Conservation (phyloP, 2,797 vertebrate species). For the Sciurus vulgaris region DNA sequence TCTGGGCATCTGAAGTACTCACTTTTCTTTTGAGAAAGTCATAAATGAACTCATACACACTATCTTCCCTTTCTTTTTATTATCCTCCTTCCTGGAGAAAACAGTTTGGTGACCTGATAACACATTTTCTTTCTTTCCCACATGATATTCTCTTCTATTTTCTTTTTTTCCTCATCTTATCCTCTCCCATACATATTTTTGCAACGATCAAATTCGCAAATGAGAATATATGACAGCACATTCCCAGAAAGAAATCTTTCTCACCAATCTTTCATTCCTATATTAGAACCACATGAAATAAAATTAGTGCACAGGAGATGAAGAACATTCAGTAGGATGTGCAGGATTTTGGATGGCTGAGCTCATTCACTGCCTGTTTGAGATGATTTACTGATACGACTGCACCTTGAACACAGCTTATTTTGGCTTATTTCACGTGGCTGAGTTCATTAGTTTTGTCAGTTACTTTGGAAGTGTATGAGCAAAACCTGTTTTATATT, state of each 20-base stretch:
- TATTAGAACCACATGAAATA: slow-evolving; percentile 64
- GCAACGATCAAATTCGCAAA: background rate
- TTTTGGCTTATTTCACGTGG: slow-evolving; percentile 48
- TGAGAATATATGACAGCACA: slow-evolving; percentile 4
- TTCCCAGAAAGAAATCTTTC: slow-evolving; percentile 46
- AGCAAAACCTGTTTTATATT: slow-evolving; percentile 74
- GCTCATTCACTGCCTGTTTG: background rate
- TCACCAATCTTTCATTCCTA: background rate
- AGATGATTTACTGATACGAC: background rate
- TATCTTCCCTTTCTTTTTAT: background rate
- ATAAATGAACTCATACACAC: background rate
- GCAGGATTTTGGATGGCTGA: background rate
- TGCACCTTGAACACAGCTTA: slow-evolving; percentile 52
- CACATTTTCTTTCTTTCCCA: slow-evolving; percentile 33
- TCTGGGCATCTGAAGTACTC: background rate
- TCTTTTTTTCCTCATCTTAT: no score
- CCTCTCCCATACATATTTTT: background rate
- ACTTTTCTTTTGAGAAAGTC: background rate
- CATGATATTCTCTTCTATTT: background rate
- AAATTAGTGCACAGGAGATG: background rate
- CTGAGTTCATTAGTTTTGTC: slow-evolving; percentile 66
- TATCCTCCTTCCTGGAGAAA: background rate
- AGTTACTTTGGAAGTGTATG: slow-evolving; percentile 36
- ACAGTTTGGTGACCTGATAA: background rate
- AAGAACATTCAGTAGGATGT: background rate